Percentiles rank a stretch among this genome's conserved stretches.
Evolutionary conservation across 2,113 vertebrate species (phyloP).

Genomic region (Pleuronectes platessa): DNA sequence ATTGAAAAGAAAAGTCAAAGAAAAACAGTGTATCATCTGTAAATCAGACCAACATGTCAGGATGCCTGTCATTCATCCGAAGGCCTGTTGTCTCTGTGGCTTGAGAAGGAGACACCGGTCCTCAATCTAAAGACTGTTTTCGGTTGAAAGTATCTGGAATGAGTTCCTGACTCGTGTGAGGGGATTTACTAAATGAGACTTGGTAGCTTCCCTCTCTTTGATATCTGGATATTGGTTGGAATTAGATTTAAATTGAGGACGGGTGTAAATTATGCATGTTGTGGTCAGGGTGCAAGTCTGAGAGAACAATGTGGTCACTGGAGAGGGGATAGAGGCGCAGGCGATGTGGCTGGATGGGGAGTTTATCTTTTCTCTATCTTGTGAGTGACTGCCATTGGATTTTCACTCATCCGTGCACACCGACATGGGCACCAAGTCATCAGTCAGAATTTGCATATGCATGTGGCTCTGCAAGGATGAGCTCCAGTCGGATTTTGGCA

Average conservation of each 20-base stretch:
- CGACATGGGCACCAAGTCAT: neutral
- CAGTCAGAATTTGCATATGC: constrained; percentile 35
- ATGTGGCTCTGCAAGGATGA: constrained; percentile 21
- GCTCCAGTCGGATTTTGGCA: constrained; percentile 22
- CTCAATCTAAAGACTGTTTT: neutral
- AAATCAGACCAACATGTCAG: constrained; percentile 14
- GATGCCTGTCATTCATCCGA: constrained; percentile 5
- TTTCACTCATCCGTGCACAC: constrained; percentile 16
- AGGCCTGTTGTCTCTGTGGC: neutral
- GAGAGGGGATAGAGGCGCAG: neutral
- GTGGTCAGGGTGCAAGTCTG: neutral
- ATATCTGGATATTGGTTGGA: neutral
- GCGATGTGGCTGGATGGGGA: neutral
- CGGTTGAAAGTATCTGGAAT: neutral
- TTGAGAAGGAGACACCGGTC: neutral
- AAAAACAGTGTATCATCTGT: constrained; percentile 4
- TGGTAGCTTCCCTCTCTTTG: neutral
- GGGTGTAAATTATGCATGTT: neutral
- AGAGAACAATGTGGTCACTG: neutral
- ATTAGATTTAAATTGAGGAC: neutral
- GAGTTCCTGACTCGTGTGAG: neutral
- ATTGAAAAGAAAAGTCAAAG: constrained; percentile 2
- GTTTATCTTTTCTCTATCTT: constrained; percentile 17
- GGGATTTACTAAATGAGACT: neutral
- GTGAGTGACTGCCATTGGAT: neutral